Percentiles rank a stretch among this genome's conserved stretches.
These are phyloP conservation scores for Heliconius hewitsoni DNA, from an alignment of 1,140 invertebrate genomes.

Conservation along the genomic window DNA sequence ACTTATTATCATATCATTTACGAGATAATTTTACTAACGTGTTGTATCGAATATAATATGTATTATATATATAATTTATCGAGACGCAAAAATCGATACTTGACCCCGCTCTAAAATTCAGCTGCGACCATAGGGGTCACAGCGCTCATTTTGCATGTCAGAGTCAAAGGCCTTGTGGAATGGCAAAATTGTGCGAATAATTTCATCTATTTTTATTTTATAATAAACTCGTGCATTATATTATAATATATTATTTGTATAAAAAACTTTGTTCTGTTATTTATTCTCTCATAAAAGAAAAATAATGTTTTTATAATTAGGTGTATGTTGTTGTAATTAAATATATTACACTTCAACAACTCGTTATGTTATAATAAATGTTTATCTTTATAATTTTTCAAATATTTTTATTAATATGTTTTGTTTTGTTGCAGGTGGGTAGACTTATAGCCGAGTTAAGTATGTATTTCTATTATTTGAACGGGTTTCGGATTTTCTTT, in stretches of 20 bases:
- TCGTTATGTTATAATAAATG: neutral
- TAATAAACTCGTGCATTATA: neutral
- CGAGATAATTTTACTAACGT: conserved; percentile 30
- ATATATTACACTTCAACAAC: neutral
- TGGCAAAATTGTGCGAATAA: conserved; percentile 5
- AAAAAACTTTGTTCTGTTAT: neutral
- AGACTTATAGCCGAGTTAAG: neutral
- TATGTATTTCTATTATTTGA: neutral
- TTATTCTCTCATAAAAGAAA: neutral
- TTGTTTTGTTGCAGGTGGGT: conserved; percentile 2
- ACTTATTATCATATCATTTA: conserved; percentile 31
- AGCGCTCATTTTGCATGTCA: conserved; percentile 55
- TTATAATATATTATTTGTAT: neutral
- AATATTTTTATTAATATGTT: neutral
- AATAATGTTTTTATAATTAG: neutral
- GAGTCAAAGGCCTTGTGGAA: conserved; percentile 42
- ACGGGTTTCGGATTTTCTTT: neutral
- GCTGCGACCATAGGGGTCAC: conserved; percentile 47
- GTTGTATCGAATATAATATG: conserved; percentile 20
- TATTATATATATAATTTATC: conserved; percentile 34
- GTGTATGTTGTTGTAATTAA: neutral
- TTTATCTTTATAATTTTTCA: neutral
- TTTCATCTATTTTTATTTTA: conserved; percentile 9
- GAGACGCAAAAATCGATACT: conserved; percentile 42
- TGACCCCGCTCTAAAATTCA: conserved; percentile 52